These are phyloP conservation scores for Eptesicus fuscus DNA, from an alignment of 2,113 vertebrate genomes.

Conservation along the genomic window DNA sequence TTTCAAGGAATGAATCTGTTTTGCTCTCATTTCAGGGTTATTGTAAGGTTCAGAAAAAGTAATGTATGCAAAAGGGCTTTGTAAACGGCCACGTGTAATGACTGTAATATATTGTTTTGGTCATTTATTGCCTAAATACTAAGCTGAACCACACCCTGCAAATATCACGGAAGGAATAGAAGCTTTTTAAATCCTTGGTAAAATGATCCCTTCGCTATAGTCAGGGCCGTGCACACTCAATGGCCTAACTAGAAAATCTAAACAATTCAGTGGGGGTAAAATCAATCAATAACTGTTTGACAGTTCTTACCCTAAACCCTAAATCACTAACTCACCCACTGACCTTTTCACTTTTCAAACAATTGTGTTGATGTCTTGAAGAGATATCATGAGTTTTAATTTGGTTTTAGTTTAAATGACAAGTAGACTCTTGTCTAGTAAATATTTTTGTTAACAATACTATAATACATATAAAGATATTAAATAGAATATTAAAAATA, in stretches of 20 bases:
- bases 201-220: neutral
- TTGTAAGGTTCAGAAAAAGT: neutral
- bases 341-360: conserved; percentile 11
- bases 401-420: neutral
- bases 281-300: neutral
- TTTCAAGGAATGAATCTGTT: neutral
- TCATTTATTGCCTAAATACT: neutral
- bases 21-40: neutral
- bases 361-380: neutral
- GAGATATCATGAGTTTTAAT: neutral
- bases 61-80: neutral
- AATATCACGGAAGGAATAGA: neutral
- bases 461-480: neutral
- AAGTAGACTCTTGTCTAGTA: neutral
- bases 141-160: neutral
- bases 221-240: neutral
- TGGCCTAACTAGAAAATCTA: neutral
- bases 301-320: neutral
- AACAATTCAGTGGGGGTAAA: neutral
- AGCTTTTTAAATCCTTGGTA: neutral
- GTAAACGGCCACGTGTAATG: neutral
- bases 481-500: conserved; percentile 1
- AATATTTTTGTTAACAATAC: neutral
- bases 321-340: neutral
- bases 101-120: neutral